Conservation (phyloP, 2,888 invertebrate genomes). For the Dasypogon diadema region DNA sequence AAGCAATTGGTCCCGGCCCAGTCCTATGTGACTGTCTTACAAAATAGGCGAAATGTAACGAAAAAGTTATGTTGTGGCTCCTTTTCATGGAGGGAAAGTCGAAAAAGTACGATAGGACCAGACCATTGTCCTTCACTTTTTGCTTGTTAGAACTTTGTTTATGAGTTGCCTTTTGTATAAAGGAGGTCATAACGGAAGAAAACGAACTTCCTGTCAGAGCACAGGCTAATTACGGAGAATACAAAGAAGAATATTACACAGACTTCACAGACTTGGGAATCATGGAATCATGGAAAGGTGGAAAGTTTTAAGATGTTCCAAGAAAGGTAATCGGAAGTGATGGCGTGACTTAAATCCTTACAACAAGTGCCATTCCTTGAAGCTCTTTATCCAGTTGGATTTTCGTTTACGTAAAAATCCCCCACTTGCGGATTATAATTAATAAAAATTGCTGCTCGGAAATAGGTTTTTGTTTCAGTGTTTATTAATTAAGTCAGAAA, state of each 20-base stretch:
- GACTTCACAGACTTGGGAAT: no score
- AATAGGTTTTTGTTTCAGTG: constrained; percentile 38
- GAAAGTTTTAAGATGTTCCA: constrained; percentile 41
- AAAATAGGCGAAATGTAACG: neutral
- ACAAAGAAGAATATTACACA: constrained; percentile 36
- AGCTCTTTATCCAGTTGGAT: constrained; percentile 1
- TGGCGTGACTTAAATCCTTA: constrained; percentile 45
- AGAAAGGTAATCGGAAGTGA: constrained; percentile 41
- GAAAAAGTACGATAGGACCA: neutral
- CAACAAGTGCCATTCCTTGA: constrained; percentile 19
- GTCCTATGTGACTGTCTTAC: neutral
- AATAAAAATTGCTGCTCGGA: constrained; percentile 35
- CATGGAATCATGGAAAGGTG: constrained; percentile 8
- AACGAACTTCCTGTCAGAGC: constrained; percentile 32
- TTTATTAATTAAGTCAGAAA: constrained; percentile 43
- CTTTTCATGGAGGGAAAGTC: neutral
- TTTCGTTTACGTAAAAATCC: neutral
- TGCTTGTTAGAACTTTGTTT: constrained; percentile 40
- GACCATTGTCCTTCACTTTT: constrained; percentile 39
- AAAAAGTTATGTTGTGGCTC: constrained; percentile 3
- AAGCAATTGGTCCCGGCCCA: neutral
- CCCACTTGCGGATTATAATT: constrained; percentile 4
- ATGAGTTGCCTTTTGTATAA: constrained; percentile 21
- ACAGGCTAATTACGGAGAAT: constrained; percentile 33
- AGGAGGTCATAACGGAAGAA: constrained; percentile 22